Conservation (phyloP, 2,113 vertebrate species). For the Podiceps cristatus region DNA sequence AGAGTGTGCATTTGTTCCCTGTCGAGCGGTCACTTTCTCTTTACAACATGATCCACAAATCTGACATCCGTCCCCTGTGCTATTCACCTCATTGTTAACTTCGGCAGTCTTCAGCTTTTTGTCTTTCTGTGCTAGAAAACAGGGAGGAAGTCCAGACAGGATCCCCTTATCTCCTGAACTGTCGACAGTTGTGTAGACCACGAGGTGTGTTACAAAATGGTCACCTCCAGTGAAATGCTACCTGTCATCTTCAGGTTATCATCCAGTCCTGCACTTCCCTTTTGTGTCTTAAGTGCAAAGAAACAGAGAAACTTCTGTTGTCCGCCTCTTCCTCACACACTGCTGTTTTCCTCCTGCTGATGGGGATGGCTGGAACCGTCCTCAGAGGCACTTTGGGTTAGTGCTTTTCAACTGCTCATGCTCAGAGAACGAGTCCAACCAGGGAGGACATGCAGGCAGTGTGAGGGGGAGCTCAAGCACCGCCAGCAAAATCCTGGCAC, state of each 20-base stretch:
- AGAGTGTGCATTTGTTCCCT: not conserved
- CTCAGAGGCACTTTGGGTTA: not conserved
- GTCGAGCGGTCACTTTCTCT: not conserved
- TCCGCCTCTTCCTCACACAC: not conserved
- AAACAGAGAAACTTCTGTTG: not conserved
- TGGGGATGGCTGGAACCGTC: not conserved
- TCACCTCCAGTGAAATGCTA: not conserved
- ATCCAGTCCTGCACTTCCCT: not conserved
- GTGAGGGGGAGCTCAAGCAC: not conserved
- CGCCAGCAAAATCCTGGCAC: not conserved
- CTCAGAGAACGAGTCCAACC: not conserved
- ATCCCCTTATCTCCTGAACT: not conserved
- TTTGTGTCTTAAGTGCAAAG: not conserved
- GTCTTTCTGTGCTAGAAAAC: not conserved
- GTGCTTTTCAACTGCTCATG: not conserved
- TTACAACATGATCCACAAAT: not conserved
- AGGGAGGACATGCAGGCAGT: not conserved
- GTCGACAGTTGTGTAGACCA: not conserved
- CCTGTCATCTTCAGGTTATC: not conserved
- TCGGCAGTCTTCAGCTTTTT: not conserved
- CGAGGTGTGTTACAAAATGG: fast-evolving
- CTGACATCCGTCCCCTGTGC: not conserved
- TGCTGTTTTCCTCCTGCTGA: not conserved
- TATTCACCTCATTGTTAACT: not conserved
- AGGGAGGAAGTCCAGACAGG: not conserved